Base-by-base conservation (phyloP, 2,113 vertebrate genomes). In the Theropithecus gelada region DNA sequence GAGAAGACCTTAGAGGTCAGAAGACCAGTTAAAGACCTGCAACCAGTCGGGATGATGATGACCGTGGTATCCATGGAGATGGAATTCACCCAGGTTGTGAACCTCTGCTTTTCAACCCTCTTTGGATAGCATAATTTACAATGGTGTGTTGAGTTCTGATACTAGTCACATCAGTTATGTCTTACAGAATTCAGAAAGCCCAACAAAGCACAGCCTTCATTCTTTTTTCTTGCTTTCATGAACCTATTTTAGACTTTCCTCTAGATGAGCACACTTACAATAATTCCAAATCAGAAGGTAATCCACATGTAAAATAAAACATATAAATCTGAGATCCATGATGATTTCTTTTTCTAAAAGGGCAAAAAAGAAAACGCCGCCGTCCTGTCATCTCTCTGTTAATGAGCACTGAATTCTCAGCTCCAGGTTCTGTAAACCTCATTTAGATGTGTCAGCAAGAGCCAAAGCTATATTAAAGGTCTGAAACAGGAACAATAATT, bases 401-500 rank as follows among this genome's bases (percentile, higher is more conserved):
- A 98, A 98, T 96, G 98, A 98, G 97, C 80, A 35, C 68, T 81
- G 93, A 98, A 98, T 97, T 98, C 94, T 96, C 40, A 90, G 94
- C 95, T 97, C 92, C 86, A 30, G 50, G 86, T 98, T 98, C 96
- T 90, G 50, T 92, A 98, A 98, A 98, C 86, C 72, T 98, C 97
- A 97, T 98, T 98, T 98, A 98, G 95, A 97, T 76, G 25, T 97
- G 96, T 98, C 98, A 98, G 97, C 94, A 97, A 98, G 97, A 98
- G 91, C 66, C 84, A 97, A 92, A 48, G 61, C 38, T 91, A 27
- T 97, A 98, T 96, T 97, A 97, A 98, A 98, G 96, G 66, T 94
- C 95, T 97, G 92, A 97, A 98, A 98, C 68, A 93, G 57, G 97
- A 98, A 98, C 97, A 98, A 98, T 98, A 98, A 99, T 99, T 98